These are phyloP conservation scores for Stigmatopora nigra DNA, from an alignment of 2,113 vertebrate genomes.

Conservation along the genomic window DNA sequence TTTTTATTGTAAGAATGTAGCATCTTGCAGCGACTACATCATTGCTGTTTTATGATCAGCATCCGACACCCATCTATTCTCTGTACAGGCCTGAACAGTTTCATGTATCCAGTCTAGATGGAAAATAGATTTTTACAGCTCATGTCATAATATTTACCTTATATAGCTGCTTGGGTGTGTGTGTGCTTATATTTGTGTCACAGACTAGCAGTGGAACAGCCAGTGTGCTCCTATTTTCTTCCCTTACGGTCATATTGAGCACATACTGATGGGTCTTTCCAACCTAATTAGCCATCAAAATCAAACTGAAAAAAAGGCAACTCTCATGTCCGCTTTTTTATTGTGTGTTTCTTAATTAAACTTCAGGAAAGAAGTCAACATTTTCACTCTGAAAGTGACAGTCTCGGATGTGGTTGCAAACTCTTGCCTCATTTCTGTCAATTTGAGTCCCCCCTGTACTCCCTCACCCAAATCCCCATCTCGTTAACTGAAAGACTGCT, in stretches of 20 bases:
- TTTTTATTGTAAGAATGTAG: background rate
- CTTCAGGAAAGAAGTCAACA: slow-evolving; percentile 22
- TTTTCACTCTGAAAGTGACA: background rate
- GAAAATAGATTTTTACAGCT: slow-evolving; percentile 22
- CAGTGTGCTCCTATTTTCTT: slow-evolving; percentile 2
- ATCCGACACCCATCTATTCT: background rate
- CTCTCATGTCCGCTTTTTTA: background rate
- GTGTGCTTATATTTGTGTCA: background rate
- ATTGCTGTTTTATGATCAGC: background rate
- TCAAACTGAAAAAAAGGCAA: background rate
- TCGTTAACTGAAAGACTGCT: no score
- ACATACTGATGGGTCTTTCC: background rate
- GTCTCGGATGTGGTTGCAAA: slow-evolving; percentile 26
- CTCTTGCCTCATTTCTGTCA: slow-evolving; percentile 40
- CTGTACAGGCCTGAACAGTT: background rate
- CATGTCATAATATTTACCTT: slow-evolving; percentile 30
- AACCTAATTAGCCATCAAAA: background rate
- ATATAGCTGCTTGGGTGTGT: slow-evolving; percentile 1
- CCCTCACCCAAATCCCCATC: background rate
- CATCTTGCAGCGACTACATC: background rate
- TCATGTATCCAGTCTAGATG: background rate
- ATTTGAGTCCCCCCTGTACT: background rate
- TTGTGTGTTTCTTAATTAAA: background rate
- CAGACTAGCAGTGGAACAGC: background rate
- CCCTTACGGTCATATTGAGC: slow-evolving; percentile 26